Base-by-base conservation (phyloP, 1,140 invertebrate species). In the Leptinotarsa lineolata region DNA sequence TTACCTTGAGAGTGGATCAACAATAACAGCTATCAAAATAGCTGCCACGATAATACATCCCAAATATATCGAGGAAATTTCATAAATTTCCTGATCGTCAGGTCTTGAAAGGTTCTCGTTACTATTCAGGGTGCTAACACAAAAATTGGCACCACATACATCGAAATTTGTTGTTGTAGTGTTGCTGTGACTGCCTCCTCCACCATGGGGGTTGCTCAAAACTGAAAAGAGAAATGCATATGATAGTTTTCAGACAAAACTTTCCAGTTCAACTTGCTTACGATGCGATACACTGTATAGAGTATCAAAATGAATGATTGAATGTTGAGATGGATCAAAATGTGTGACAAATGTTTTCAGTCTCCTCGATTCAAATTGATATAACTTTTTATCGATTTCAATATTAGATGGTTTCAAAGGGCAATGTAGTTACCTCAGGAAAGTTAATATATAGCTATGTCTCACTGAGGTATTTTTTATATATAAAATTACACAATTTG, bases 1-100 rank as follows among this genome's bases (percentile, higher is more conserved):
- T 74, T 86, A 94, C 90, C 93, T 93, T 73, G 93, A 93, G 0
- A 97, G 88, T 11, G 95, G 93, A 86, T 98, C 96, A 24, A 99
- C 90, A 69, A 97, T 92, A 5, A 96, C 81, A 2, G 92, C 92
- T 59, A 98, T 92, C 76, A 98, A 92, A 30, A 94, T 86, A 0
- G 95, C 92, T 2, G 95, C 96, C 2, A 95, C 85, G 30, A 95
- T 81, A 18, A 97, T 93, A 81, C 94, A 97, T 0, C 89, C 91
- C 21, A 97, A 86, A 84, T 97, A 98, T 76, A 98, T 96, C 69
- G 92, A 91, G 30, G 92, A 92, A 80, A 98, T 93, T 81, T 93
- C 93, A 84, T 93, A 94, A 82, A 96, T 93, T 86, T 96, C 93
- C 61, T 89, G 88, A 83, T 94, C 92, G 61, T 92, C 91, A 3